Percentiles rank a stretch among this genome's conserved stretches.
These are phyloP conservation scores for Heliconius eleuchia DNA, from an alignment of 1,140 invertebrate species.

Conservation along the genomic window DNA sequence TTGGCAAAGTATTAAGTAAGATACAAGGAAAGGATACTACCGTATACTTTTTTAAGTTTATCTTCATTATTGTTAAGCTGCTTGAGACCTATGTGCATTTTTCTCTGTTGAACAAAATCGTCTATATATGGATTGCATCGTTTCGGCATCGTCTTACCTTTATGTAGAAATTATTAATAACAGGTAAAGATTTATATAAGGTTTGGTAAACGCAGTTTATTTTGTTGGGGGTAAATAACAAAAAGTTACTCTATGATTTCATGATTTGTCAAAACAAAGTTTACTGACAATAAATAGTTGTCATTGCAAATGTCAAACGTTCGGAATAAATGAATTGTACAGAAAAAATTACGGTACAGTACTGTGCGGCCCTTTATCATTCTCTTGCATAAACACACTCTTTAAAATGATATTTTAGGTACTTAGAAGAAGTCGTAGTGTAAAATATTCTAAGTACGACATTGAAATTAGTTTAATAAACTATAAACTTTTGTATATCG, in stretches of 20 bases:
- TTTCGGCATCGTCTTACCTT: conserved; percentile 53
- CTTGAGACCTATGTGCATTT: conserved; percentile 64
- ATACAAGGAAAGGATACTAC: conserved; percentile 41
- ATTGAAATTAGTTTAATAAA: too few species aligned
- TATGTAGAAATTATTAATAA: not conserved
- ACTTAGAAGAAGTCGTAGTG: too few species aligned
- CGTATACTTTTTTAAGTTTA: conserved; percentile 65
- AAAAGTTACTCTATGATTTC: not conserved
- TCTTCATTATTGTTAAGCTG: conserved; percentile 72
- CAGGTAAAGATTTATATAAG: not conserved
- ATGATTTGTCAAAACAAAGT: not conserved
- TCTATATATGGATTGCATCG: conserved; percentile 65
- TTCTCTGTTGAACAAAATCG: conserved; percentile 67
- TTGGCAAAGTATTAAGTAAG: not conserved
- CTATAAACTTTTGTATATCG: too few species aligned
- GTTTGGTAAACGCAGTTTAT: not conserved
- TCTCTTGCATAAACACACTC: too few species aligned
- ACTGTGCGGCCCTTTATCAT: too few species aligned
- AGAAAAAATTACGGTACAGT: too few species aligned
- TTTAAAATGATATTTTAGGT: too few species aligned
- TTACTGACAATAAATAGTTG: not conserved
- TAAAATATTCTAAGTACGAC: too few species aligned
- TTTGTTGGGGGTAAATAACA: not conserved
- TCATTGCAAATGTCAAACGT: not conserved
- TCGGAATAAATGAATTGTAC: too few species aligned